Evolutionary conservation across 2,113 vertebrate species (phyloP).

Genomic region (Proterorhinus semilunaris): DNA sequence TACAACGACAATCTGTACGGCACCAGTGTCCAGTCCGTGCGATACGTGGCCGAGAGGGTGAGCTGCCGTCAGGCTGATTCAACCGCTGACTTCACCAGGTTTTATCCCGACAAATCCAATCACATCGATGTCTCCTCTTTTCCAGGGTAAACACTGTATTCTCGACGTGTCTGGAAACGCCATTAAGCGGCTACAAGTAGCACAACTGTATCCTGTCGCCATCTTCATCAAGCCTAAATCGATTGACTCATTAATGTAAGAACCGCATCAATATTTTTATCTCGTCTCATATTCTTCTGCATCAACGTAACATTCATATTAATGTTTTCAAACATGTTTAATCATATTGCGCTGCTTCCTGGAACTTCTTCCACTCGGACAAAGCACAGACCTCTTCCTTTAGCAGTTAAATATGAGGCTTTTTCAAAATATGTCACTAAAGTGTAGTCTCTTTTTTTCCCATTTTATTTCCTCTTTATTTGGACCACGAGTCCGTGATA

Average conservation of each 20-base stretch:
- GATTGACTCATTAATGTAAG: conserved; percentile 94
- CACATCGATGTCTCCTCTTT: conserved; percentile 36
- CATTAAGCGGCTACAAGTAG: conserved; percentile 97
- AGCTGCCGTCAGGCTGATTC: conserved; percentile 21
- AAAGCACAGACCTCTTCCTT: no score
- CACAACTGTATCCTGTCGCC: conserved; percentile 96
- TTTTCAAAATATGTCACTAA: no score
- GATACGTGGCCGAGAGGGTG: conserved; percentile 97
- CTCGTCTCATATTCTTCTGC: background rate
- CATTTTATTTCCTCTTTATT: background rate
- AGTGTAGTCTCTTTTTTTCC: background rate
- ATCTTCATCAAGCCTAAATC: conserved; percentile 98
- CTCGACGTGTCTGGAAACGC: conserved; percentile 98
- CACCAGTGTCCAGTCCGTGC: conserved; percentile 95
- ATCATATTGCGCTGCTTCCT: no score
- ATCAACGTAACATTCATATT: no score
- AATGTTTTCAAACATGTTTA: no score
- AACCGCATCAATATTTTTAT: conserved; percentile 36
- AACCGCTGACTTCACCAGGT: background rate
- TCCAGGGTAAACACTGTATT: conserved; percentile 97
- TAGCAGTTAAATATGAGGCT: no score
- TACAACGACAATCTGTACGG: conserved; percentile 98
- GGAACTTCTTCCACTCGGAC: no score
- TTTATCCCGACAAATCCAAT: background rate
- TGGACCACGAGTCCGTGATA: no score